Conservation (phyloP, 23 tunicate species). For the Trididemnum clinides region DNA sequence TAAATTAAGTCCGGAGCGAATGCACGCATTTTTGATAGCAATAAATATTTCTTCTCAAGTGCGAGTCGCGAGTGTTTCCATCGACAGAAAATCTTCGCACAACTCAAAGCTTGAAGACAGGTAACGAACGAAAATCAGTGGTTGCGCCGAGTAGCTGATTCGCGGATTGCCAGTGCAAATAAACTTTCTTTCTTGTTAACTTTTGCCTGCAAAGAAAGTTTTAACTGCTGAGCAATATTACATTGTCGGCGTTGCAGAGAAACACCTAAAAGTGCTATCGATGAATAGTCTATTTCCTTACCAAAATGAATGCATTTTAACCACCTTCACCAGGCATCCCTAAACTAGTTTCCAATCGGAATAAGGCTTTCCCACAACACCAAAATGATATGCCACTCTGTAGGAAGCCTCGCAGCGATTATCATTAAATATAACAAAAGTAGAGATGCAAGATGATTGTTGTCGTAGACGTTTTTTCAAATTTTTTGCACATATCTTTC, state of each 20-base stretch:
- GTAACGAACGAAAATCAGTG: slow-evolving; percentile 21
- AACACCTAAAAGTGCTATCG: neutral
- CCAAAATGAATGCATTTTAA: slow-evolving; percentile 35
- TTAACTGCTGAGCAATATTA: neutral
- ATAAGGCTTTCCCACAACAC: too few species aligned
- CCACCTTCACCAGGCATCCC: slow-evolving; percentile 1
- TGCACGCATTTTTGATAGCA: too few species aligned
- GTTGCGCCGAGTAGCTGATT: slow-evolving; percentile 37
- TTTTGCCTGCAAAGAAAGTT: too few species aligned
- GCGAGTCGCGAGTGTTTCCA: slow-evolving; percentile 31
- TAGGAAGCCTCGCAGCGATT: slow-evolving; percentile 26
- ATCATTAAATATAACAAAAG: slow-evolving; percentile 6
- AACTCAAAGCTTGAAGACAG: too few species aligned
- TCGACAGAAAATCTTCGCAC: too few species aligned
- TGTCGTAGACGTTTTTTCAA: slow-evolving; percentile 26
- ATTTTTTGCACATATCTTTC: slow-evolving; percentile 21
- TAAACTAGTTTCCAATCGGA: neutral
- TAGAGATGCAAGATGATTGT: slow-evolving; percentile 18
- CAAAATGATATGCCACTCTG: too few species aligned
- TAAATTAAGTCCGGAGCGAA: too few species aligned
- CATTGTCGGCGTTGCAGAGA: neutral
- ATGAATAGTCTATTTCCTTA: slow-evolving; percentile 9
- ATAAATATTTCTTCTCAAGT: slow-evolving; percentile 13
- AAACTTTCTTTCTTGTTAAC: too few species aligned
- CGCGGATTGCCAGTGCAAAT: too few species aligned